These are phyloP conservation scores for Azemiops feae DNA, from an alignment of 2,113 vertebrate genomes.

Conservation along the genomic window DNA sequence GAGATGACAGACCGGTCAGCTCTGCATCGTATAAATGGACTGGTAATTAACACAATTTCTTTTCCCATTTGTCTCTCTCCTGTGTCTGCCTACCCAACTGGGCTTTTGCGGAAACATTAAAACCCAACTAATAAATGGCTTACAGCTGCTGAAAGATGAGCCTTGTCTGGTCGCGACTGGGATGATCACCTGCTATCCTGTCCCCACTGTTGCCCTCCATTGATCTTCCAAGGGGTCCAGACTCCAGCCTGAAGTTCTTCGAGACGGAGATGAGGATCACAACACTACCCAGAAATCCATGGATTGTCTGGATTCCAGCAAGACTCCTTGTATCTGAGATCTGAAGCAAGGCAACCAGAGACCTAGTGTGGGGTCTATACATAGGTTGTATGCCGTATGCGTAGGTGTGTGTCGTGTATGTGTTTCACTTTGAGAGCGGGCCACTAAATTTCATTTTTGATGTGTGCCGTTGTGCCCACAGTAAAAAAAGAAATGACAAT, in stretches of 20 bases:
- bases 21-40: conserved; percentile 49
- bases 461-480: too few relatives aligned
- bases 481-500: too few relatives aligned
- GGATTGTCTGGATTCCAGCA: neutral
- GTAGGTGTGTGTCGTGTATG: too few relatives aligned
- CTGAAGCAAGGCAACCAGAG: neutral
- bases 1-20: conserved; percentile 58
- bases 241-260: neutral
- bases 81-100: neutral
- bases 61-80: conserved; percentile 41
- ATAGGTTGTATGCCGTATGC: too few relatives aligned
- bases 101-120: conserved; percentile 24
- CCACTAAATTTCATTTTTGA: too few relatives aligned
- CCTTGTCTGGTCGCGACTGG: conserved; percentile 32
- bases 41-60: conserved; percentile 35
- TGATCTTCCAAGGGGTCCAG: neutral
- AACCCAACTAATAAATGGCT: conserved; percentile 51
- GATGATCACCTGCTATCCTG: neutral
- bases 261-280: accelerated
- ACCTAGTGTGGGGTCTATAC: too few relatives aligned
- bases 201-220: neutral
- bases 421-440: too few relatives aligned
- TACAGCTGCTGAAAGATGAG: conserved; percentile 59
- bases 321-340: neutral
- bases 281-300: neutral